A percentile compares a stretch with the other conserved stretches of the same genome.
These are phyloP conservation scores for Toxotes lorentzi DNA, from an alignment of 2,797 vertebrate genomes.

Conservation along the genomic window DNA sequence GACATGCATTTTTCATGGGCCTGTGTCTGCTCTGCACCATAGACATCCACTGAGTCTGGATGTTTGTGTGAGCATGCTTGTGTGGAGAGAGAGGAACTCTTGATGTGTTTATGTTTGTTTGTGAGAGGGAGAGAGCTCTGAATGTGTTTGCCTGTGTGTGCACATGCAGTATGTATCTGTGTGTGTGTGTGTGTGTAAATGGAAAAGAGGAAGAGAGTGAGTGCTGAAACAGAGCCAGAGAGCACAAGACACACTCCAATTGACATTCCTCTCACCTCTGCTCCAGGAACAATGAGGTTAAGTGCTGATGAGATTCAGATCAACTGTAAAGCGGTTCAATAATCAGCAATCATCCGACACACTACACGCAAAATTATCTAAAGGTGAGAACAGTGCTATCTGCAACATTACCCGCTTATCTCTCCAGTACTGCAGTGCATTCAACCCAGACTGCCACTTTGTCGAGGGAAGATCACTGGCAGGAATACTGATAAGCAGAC, in stretches of 20 bases:
- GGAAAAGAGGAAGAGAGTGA: slow-evolving; percentile 19
- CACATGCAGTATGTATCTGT: slow-evolving; percentile 27
- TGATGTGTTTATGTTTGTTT: slow-evolving; percentile 70
- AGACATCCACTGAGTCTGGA: slow-evolving; percentile 59
- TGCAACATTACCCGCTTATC: slow-evolving; percentile 66
- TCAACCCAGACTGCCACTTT: slow-evolving; percentile 58
- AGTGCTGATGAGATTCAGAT: slow-evolving; percentile 84
- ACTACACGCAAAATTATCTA: slow-evolving; percentile 78
- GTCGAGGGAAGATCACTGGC: slow-evolving; percentile 57
- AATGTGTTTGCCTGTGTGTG: slow-evolving; percentile 57
- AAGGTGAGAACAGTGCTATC: slow-evolving; percentile 74
- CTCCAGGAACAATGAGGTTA: slow-evolving; percentile 82
- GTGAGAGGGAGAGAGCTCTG: slow-evolving; percentile 54
- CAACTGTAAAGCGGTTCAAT: slow-evolving; percentile 81
- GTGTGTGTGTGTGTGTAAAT: slow-evolving; percentile 23
- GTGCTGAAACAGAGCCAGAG: slow-evolving; percentile 60
- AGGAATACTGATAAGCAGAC: slow-evolving; percentile 78
- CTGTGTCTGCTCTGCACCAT: slow-evolving; percentile 71
- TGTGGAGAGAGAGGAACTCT: slow-evolving; percentile 53
- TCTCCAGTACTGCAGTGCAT: slow-evolving; percentile 48
- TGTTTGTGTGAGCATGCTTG: slow-evolving; percentile 61
- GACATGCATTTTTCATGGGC: slow-evolving; percentile 84
- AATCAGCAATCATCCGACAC: slow-evolving; percentile 81
- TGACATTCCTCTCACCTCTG: slow-evolving; percentile 85
- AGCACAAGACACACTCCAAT: slow-evolving; percentile 71